These are phyloP conservation scores for Rhegmatorhina hoffmannsi DNA, from an alignment of 2,113 vertebrate genomes.

Conservation along the genomic window DNA sequence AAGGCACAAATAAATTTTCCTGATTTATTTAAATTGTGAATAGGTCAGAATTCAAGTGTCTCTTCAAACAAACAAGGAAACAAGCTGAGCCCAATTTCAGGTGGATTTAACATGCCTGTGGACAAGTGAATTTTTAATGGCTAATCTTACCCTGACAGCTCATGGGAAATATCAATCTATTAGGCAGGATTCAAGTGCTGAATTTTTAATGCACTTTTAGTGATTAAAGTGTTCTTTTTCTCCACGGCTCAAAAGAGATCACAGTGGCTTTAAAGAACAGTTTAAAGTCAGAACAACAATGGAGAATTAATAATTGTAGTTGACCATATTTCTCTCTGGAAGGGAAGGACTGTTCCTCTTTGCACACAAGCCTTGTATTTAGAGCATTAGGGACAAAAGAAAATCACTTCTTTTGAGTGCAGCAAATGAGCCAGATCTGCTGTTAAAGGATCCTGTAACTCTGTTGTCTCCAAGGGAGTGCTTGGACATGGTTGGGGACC, in stretches of 20 bases:
- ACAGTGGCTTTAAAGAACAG: conserved; percentile 46
- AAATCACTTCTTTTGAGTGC: neutral
- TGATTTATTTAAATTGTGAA: neutral
- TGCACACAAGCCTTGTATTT: neutral
- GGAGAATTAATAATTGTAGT: conserved; percentile 31
- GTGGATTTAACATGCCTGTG: conserved; percentile 41
- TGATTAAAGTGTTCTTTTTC: conserved; percentile 53
- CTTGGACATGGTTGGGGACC: neutral
- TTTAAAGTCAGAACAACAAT: conserved; percentile 44
- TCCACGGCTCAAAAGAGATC: conserved; percentile 39
- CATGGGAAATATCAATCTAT: conserved; percentile 65
- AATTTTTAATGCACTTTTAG: conserved; percentile 66
- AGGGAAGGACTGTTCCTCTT: neutral
- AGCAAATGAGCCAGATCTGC: neutral
- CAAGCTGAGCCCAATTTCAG: conserved; percentile 18
- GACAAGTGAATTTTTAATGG: conserved; percentile 65
- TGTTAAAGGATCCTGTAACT: neutral
- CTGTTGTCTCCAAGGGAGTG: neutral
- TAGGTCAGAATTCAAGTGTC: neutral
- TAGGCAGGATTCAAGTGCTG: conserved; percentile 55
- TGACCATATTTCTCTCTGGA: neutral
- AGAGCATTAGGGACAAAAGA: neutral
- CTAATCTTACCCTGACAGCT: conserved; percentile 50
- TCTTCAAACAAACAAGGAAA: conserved; percentile 7
- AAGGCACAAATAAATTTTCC: neutral